Percentiles rank a stretch among this genome's conserved stretches.
These are phyloP conservation scores for Apistogramma diplotaenia DNA, from an alignment of 2,113 vertebrate species.

Conservation along the genomic window DNA sequence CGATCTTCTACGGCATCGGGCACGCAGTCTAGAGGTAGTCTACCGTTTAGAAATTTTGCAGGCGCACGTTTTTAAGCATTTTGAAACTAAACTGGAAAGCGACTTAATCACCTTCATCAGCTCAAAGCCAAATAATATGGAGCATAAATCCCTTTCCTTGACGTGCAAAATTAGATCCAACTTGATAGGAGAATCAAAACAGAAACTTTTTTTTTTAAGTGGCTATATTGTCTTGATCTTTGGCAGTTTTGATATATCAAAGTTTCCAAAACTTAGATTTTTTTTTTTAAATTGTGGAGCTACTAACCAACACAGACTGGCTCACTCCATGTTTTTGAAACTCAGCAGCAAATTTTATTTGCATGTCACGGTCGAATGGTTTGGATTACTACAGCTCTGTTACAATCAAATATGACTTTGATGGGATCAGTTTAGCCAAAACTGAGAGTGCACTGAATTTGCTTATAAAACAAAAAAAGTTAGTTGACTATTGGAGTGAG, in stretches of 20 bases:
- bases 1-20: not conserved
- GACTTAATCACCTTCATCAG: not conserved
- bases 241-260: not conserved
- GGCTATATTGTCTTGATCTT: not conserved
- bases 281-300: not conserved
- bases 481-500: not conserved
- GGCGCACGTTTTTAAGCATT: not conserved
- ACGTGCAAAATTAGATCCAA: not conserved
- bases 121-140: not conserved
- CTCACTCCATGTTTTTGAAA: slow-evolving; percentile 17
- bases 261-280: not conserved
- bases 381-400: not conserved
- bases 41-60: not conserved
- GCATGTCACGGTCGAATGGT: slow-evolving; percentile 1
- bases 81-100: not conserved
- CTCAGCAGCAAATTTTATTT: not conserved
- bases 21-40: not conserved
- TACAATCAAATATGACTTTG: not conserved
- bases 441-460: not conserved
- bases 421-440: not conserved
- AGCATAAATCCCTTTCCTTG: not conserved
- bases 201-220: not conserved
- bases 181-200: not conserved
- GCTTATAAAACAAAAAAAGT: not conserved
- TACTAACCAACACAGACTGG: not conserved